Percentiles rank a stretch among this genome's conserved stretches.
Evolutionary conservation across 1,140 invertebrate species (phyloP).

Genomic region (Drosophila tristis): DNA sequence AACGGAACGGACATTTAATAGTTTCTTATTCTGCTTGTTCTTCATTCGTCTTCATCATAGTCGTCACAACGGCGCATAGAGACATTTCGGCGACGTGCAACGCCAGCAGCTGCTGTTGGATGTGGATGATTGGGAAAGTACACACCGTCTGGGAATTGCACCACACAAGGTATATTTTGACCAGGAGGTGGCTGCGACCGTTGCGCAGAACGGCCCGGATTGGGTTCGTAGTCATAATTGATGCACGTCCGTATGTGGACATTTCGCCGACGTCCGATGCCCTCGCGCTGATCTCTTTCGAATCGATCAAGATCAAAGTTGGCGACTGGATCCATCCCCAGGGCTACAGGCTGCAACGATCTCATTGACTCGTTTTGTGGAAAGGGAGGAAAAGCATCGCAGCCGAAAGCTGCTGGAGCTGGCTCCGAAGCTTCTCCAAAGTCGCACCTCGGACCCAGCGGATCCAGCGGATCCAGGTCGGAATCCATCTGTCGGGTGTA

Average conservation of each 20-base stretch:
- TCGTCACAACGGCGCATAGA: too few species aligned
- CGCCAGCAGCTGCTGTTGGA: too few species aligned
- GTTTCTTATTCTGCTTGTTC: too few species aligned
- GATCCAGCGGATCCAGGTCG: conserved; percentile 7
- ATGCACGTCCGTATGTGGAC: conserved; percentile 46
- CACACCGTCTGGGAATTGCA: too few species aligned
- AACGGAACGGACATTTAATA: too few species aligned
- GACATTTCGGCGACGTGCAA: too few species aligned
- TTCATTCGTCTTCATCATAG: too few species aligned
- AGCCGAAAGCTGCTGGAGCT: background rate
- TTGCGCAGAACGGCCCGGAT: too few species aligned
- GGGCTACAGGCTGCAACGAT: background rate
- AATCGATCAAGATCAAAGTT: conserved; percentile 35
- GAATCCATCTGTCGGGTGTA: background rate
- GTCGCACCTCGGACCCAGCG: conserved; percentile 7
- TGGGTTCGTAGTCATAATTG: conserved; percentile 50
- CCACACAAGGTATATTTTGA: too few species aligned
- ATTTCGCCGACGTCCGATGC: conserved; percentile 32
- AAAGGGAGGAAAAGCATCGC: background rate
- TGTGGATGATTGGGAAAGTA: too few species aligned
- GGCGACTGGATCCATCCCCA: background rate
- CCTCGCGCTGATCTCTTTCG: conserved; percentile 10
- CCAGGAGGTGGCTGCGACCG: too few species aligned
- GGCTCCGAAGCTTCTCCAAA: background rate
- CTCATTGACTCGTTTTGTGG: background rate